Evolutionary conservation across 2,888 invertebrate species (phyloP).

Genomic region (Phragmatobia fuliginosa): DNA sequence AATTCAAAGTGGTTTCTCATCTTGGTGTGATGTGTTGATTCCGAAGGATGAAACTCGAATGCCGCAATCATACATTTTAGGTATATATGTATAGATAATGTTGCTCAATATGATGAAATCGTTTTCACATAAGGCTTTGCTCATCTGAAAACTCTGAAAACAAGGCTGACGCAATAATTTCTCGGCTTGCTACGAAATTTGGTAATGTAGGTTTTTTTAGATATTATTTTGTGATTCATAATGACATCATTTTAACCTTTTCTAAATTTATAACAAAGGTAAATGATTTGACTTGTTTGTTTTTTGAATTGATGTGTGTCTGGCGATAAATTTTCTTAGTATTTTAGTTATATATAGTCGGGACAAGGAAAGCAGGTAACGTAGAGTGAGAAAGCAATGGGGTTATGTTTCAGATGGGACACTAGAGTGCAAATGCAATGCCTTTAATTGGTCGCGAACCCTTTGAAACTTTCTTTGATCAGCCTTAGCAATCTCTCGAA

Average conservation of each 20-base stretch:
- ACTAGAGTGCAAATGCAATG: too few species aligned
- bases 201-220: too few species aligned
- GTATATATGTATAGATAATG: constrained; percentile 23
- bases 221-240: not conserved
- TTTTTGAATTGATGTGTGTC: not conserved
- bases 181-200: not conserved
- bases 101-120: constrained; percentile 33
- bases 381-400: too few species aligned
- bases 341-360: too few species aligned
- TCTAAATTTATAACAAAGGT: not conserved
- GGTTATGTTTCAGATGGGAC: too few species aligned
- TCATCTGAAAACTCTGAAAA: not conserved
- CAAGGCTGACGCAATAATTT: not conserved
- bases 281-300: not conserved
- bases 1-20: constrained; percentile 34
- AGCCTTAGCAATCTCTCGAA: too few species aligned
- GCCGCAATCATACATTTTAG: not conserved
- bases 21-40: constrained; percentile 10
- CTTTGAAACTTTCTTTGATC: too few species aligned
- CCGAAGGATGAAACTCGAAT: constrained; percentile 13
- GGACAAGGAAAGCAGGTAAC: too few species aligned
- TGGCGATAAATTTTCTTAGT: too few species aligned
- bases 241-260: not conserved
- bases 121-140: constrained; percentile 23
- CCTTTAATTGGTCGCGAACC: too few species aligned